Evolutionary conservation across 2,113 vertebrate genomes (phyloP).

Genomic region (Ginglymostoma cirratum): DNA sequence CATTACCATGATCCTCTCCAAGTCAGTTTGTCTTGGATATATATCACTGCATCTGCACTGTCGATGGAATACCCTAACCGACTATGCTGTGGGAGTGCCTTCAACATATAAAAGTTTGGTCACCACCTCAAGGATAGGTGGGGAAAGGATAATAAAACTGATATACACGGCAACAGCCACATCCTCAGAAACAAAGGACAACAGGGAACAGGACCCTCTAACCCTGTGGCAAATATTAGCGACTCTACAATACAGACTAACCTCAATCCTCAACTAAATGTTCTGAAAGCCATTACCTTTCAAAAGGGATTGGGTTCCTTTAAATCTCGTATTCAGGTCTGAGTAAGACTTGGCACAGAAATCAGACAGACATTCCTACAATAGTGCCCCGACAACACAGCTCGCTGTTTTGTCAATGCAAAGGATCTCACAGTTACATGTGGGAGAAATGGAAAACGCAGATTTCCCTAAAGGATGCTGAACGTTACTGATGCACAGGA

Average conservation of each 20-base stretch:
- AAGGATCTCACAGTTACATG: conserved; percentile 6
- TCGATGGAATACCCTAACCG: neutral
- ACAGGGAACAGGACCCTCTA: neutral
- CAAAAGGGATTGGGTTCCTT: neutral
- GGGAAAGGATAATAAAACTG: neutral
- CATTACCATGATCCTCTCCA: neutral
- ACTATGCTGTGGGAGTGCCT: neutral
- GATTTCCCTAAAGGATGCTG: neutral
- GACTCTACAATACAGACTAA: neutral
- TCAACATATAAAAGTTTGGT: neutral
- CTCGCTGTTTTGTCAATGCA: neutral
- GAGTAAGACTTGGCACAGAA: neutral
- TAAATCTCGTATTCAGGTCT: neutral
- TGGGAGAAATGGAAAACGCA: neutral
- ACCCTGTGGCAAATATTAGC: neutral
- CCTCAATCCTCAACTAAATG: neutral
- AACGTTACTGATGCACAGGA: neutral
- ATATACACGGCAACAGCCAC: neutral
- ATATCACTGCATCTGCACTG: neutral
- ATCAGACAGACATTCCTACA: conserved; percentile 7
- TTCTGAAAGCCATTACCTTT: neutral
- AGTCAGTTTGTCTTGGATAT: neutral
- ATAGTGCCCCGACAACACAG: neutral
- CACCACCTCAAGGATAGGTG: neutral
- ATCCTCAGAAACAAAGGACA: neutral